phyloP scores from a whole-genome alignment of 1,140 invertebrate species.

The Dendroctonus valens region DNA sequence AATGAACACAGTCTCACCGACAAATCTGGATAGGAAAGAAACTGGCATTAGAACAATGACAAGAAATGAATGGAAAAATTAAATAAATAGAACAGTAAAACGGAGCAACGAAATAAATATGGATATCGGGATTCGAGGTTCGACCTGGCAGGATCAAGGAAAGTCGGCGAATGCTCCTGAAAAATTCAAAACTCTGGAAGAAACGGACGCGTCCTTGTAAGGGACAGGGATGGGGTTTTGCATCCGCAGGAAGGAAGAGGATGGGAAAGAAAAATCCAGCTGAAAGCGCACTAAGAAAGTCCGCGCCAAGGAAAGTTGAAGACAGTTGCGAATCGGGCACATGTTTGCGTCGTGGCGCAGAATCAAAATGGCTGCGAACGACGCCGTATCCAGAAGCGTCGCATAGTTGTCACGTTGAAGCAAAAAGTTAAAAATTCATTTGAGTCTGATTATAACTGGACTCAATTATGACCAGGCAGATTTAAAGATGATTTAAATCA shows the following conservation, averaged over 20 bases:
- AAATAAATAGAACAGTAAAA: background rate
- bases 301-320: conserved; percentile 27
- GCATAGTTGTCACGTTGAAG: conserved; percentile 18
- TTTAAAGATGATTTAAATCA: too few species aligned
- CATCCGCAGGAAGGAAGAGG: background rate
- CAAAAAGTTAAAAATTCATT: too few species aligned
- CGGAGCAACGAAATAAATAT: too few species aligned
- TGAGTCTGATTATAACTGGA: too few species aligned
- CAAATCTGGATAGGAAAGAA: background rate
- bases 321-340: conserved; percentile 26
- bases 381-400: background rate
- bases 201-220: conserved; percentile 4
- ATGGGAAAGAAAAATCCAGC: conserved; percentile 16
- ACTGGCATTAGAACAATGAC: too few species aligned
- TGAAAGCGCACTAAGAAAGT: conserved; percentile 18
- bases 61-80: too few species aligned
- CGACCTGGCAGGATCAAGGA: conserved; percentile 20
- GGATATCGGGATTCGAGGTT: background rate
- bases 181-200: conserved; percentile 28
- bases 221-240: conserved; percentile 4
- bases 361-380: conserved; percentile 29
- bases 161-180: conserved; percentile 32
- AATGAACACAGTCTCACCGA: conserved; percentile 23
- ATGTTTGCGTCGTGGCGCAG: conserved; percentile 24
- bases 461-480: too few species aligned